Base-by-base conservation (phyloP, 1,140 invertebrate genomes). In the Lasioglossum baleicum region DNA sequence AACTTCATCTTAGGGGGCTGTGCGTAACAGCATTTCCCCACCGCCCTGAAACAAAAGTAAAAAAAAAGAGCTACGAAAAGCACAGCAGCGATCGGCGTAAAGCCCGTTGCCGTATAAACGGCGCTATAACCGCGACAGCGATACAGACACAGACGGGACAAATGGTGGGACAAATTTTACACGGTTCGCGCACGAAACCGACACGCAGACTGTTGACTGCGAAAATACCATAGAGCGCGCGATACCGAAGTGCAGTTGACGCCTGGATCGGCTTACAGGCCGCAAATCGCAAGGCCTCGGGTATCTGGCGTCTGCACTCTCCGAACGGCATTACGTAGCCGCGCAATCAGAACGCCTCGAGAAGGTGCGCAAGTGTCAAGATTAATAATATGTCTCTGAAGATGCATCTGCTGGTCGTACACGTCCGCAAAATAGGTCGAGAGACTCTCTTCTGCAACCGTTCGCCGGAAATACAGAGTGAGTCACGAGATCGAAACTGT, bases 351-450 rank as follows among this genome's bases (percentile, higher is more conserved):
- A 83, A 82, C 73, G 81, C 58, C 71, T 40, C 71, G 64, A 67
- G 75, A 75, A 64, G 40, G 53, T 10, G 68, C 20, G 63, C 81
- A 77, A 67, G 74, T 85, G 84, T 81, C 77, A 66, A 81, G 81
- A 87, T 87, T 87, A 86, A 87, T 87, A 87, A 86, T 87, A 75
- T 82, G 82, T 87, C 81, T 74, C 80, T 74, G 84, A 81, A 83
- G 85, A 75, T 73, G 64, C 83, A 75, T 83, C 80, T 75, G 68
- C 63, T 70, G 75, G 70, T 81, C 44, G 48, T 60, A 65, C 67
- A 61, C 56, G 35, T 10, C 35, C 20, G 42, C 56, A 75, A 86
- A 86, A 58, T 87, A 80, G 85, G 81, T 86, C 85, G 85, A 81
- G 85, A 81, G 81, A 51, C 60, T 58, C 40, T 20, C 20, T 3